Percentiles rank a stretch among this genome's conserved stretches.
Evolutionary conservation across 2,797 vertebrate species (phyloP).

Genomic region (Chaetophractus vellerosus): DNA sequence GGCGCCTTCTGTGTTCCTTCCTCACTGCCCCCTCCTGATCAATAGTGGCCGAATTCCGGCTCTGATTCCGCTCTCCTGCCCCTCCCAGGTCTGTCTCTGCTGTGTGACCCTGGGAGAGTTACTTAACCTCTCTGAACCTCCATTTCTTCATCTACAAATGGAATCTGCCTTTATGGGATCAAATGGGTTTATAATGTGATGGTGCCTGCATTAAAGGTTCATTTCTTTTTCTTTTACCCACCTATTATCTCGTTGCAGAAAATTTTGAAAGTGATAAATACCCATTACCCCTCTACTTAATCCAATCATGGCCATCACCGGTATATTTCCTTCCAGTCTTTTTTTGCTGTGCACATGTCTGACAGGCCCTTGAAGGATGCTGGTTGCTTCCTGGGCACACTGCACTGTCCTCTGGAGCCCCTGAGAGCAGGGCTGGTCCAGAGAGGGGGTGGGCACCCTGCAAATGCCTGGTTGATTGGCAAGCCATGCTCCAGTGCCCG

Average conservation of each 20-base stretch:
- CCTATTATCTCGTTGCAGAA: background rate
- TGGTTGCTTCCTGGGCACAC: background rate
- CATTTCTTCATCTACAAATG: background rate
- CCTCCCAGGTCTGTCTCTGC: background rate
- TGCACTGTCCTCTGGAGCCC: background rate
- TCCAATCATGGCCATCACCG: background rate
- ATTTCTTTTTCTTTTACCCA: background rate
- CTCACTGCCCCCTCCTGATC: background rate
- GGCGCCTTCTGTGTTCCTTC: background rate
- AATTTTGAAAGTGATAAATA: background rate
- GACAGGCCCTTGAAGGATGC: background rate
- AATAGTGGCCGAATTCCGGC: background rate
- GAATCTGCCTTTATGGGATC: background rate
- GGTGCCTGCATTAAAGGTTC: background rate
- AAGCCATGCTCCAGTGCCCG: accelerated
- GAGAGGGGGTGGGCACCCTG: background rate
- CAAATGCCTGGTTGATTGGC: background rate
- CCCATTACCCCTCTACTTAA: background rate
- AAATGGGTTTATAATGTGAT: background rate
- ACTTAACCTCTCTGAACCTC: slow-evolving; percentile 35
- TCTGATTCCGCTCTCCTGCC: background rate
- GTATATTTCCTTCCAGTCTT: background rate
- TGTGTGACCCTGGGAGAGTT: background rate
- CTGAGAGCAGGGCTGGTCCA: background rate
- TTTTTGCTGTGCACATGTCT: background rate